A percentile compares a stretch with the other conserved stretches of the same genome.
Conservation (phyloP, 2,113 vertebrate species). For the Tetrax tetrax region DNA sequence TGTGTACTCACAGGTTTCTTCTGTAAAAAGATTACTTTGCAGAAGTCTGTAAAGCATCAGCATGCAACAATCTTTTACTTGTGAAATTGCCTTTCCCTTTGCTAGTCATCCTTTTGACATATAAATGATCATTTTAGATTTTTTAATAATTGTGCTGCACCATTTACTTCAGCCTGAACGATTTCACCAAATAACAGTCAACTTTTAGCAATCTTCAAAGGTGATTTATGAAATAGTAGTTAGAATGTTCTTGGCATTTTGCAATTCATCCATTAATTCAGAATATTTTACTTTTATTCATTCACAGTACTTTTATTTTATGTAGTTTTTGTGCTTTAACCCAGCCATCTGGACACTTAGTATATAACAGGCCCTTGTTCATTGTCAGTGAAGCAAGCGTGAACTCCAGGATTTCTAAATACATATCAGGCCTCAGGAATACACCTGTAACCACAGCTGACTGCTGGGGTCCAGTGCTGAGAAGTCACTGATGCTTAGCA, state of each 20-base stretch:
- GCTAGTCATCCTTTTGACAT: slow-evolving; percentile 14
- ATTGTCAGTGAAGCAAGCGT: background rate
- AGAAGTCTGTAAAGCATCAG: slow-evolving; percentile 5
- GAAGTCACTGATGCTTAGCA: background rate
- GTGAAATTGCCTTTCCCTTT: slow-evolving; percentile 10
- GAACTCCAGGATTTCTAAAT: background rate
- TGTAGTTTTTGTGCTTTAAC: background rate
- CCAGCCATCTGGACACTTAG: background rate
- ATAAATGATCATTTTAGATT: slow-evolving; percentile 32
- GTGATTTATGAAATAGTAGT: slow-evolving; percentile 30
- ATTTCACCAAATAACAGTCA: slow-evolving; percentile 23
- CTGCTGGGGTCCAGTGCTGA: background rate
- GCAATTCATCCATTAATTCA: background rate
- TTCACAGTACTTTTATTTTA: background rate
- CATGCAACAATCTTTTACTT: slow-evolving; percentile 5
- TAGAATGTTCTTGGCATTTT: slow-evolving; percentile 15
- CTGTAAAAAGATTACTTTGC: background rate
- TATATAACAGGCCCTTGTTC: background rate
- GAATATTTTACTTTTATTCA: background rate
- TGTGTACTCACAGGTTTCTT: background rate
- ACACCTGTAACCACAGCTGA: background rate
- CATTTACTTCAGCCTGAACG: slow-evolving; percentile 21
- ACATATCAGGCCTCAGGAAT: background rate
- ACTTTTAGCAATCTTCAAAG: background rate
- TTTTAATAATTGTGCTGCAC: slow-evolving; percentile 24